phyloP scores from a whole-genome alignment of 2,113 vertebrate genomes.

The Paraplagusia blochii region DNA sequence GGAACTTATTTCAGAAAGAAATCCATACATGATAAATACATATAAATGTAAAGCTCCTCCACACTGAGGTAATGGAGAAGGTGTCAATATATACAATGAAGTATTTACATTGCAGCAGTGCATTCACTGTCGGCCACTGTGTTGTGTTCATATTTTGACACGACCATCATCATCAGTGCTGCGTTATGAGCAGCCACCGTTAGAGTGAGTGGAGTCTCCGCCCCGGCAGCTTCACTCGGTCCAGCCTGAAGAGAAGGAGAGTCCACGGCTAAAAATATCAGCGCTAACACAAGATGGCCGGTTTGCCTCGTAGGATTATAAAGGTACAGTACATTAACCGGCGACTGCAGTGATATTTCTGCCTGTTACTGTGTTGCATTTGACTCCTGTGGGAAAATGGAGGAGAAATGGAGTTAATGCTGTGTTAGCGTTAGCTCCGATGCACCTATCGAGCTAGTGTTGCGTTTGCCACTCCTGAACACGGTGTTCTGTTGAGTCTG shows the following conservation, averaged over 20 bases:
- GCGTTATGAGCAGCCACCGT: constrained; percentile 60
- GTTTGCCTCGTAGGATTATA: constrained; percentile 93
- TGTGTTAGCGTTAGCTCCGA: constrained; percentile 30
- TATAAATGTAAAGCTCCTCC: no score
- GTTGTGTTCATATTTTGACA: background rate
- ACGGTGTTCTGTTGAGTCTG: constrained; percentile 3
- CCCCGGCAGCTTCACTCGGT: constrained; percentile 60
- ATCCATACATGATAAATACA: no score
- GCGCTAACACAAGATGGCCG: constrained; percentile 88
- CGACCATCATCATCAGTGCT: background rate
- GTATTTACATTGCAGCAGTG: no score
- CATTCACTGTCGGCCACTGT: no score
- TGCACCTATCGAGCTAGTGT: constrained; percentile 42
- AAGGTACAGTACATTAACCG: constrained; percentile 77
- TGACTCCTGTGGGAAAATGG: background rate
- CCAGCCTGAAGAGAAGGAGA: constrained; percentile 78
- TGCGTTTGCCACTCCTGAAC: constrained; percentile 59
- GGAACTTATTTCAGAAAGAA: no score
- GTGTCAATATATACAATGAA: no score
- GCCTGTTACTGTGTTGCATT: background rate
- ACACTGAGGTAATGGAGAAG: no score
- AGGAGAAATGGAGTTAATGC: background rate
- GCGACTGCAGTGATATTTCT: background rate
- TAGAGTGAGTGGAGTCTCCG: constrained; percentile 50
- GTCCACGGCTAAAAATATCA: constrained; percentile 78